Evolutionary conservation across 2,888 invertebrate species (phyloP).

Genomic region (Athalia circularis): DNA sequence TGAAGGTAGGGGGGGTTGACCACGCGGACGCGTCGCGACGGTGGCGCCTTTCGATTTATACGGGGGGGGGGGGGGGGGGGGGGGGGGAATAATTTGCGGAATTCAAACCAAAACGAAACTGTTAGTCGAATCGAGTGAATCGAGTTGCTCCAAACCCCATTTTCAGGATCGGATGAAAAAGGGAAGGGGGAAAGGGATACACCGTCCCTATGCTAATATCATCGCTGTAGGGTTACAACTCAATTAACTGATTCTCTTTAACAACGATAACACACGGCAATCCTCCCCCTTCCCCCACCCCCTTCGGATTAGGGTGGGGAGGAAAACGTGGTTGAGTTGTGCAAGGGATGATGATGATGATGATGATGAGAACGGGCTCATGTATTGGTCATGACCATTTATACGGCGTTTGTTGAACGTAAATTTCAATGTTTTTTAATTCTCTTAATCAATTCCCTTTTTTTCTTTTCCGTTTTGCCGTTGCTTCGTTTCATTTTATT

Average conservation of each 20-base stretch:
- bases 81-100: neutral
- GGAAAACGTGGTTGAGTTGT: neutral
- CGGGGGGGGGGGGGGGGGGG: too few species aligned
- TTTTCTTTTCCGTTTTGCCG: neutral
- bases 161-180: too few species aligned
- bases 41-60: conserved; percentile 1
- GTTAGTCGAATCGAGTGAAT: neutral
- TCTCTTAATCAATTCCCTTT: neutral
- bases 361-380: too few species aligned
- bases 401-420: too few species aligned
- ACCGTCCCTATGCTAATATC: conserved; percentile 35
- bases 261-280: conserved; percentile 25
- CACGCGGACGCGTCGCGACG: neutral
- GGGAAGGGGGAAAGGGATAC: neutral
- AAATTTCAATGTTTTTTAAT: too few species aligned
- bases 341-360: too few species aligned
- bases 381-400: too few species aligned
- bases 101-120: conserved; percentile 12
- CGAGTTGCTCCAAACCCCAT: too few species aligned
- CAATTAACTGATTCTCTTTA: conserved; percentile 42
- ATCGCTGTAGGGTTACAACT: conserved; percentile 30
- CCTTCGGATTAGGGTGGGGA: conserved; percentile 5
- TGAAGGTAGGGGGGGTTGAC: too few species aligned
- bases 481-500: neutral
- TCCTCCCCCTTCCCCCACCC: neutral